Evolutionary conservation across 2,797 vertebrate genomes (phyloP).

Genomic region (Sebastes taczanowskii): DNA sequence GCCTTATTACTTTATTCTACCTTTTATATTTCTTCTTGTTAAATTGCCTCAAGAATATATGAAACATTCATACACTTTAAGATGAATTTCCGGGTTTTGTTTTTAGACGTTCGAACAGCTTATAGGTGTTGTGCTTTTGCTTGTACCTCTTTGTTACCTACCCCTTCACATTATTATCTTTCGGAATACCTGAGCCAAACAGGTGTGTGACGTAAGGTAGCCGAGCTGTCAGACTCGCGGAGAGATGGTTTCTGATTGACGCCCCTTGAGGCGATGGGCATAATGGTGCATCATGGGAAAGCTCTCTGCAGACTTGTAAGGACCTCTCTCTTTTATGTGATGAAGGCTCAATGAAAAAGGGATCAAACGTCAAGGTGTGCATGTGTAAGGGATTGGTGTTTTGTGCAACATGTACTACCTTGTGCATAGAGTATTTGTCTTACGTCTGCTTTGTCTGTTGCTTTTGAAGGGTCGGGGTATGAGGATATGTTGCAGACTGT

Average conservation of each 20-base stretch:
- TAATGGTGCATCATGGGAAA: constrained; percentile 64
- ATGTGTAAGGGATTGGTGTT: background rate
- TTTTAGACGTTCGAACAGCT: constrained; percentile 1
- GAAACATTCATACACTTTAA: background rate
- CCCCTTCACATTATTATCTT: constrained; percentile 41
- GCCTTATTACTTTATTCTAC: background rate
- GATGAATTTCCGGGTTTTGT: constrained; percentile 6
- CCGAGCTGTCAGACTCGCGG: constrained; percentile 49
- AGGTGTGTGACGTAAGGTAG: constrained; percentile 64
- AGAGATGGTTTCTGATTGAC: constrained; percentile 64
- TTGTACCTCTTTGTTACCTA: constrained; percentile 32
- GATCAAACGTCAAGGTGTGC: constrained; percentile 36
- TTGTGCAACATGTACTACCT: background rate
- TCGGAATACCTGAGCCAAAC: constrained; percentile 58
- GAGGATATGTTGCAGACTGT: no score
- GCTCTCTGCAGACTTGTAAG: constrained; percentile 43
- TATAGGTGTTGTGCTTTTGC: background rate
- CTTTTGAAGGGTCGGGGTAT: background rate
- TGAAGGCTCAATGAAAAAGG: constrained; percentile 40
- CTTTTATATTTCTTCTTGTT: constrained; percentile 5
- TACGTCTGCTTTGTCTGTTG: background rate
- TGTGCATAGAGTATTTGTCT: background rate
- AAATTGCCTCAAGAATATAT: background rate
- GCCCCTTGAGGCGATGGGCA: constrained; percentile 44
- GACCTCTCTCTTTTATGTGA: constrained; percentile 43